Evolutionary conservation across 2,113 vertebrate species (phyloP), one percentile per base, ranked within the genome.

Genomic region (Spea bombifrons): DNA sequence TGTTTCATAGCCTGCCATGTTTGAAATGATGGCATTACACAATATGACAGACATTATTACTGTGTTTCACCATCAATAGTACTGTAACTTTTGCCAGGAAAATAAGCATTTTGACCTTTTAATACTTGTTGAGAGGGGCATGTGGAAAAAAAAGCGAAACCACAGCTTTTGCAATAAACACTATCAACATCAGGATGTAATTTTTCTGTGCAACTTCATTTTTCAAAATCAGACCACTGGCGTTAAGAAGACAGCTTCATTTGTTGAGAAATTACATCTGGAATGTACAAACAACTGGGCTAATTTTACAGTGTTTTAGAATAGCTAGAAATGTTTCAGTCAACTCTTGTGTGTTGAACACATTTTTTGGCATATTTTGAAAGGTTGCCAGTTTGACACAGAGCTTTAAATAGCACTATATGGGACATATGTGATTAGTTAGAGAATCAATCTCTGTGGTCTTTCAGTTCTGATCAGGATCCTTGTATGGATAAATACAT

Each of bases 31-130:
- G 70, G 70, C 76, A 79, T 73, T 59, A 72, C 49, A 73, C n/a
- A 65, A 66, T 70, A 55, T 79, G 50, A 79, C 77, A 66, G 17
- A 53, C 43, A 45, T 59, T 72, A 55, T 72, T 78, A 78, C n/a
- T 83, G 46, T 75, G 70, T 77, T 79, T 80, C 72, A 64, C 73
- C 74, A 84, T 86, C 80, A 81, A 72, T 78, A 68, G 3, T 83
- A 80, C 71, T 81, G 71, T 71, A 47, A 50, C 0, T 8, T 55
- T 79, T 88, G 82, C 84, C 84, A 88, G 81, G 63, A 84, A 82
- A 87, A 73, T 85, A 88, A 88, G 81, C 78, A 76, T 83, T 86
- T 83, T 85, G 84, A 86, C 84, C 85, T 85, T 83, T 13, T 85
- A 66, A 45, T 83, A 73, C 86, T 88, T 83, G 80, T 80, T 75